Evolutionary conservation across 2,113 vertebrate genomes (phyloP).

Genomic region (Oreocharis arfaki): DNA sequence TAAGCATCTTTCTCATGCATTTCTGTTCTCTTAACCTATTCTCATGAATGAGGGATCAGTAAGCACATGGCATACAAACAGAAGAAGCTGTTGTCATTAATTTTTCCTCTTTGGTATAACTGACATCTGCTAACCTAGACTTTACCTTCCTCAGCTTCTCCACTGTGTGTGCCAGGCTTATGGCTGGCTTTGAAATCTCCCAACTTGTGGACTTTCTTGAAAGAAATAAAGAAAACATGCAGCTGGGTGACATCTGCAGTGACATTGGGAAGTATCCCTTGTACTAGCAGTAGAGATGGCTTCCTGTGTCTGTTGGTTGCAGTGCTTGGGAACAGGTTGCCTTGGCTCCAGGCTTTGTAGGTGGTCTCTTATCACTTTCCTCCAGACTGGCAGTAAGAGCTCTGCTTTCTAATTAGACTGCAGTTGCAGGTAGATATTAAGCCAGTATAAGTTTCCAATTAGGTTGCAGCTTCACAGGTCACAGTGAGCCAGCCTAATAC

Average conservation of each 20-base stretch:
- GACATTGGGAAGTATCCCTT: background rate
- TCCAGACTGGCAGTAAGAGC: background rate
- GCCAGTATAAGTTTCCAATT: background rate
- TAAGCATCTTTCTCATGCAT: background rate
- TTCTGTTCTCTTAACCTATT: background rate
- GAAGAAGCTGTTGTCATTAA: background rate
- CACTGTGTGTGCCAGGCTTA: background rate
- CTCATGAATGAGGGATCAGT: background rate
- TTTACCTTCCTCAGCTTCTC: background rate
- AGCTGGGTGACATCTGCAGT: background rate
- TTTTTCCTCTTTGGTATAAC: background rate
- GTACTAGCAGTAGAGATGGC: background rate
- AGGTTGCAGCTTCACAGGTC: background rate
- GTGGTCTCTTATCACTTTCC: background rate
- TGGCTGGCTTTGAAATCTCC: background rate
- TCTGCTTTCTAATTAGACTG: background rate
- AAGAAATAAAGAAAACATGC: background rate
- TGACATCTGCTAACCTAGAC: background rate
- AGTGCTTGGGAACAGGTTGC: background rate
- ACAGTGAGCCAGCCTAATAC: background rate
- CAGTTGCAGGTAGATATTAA: constrained; percentile 4
- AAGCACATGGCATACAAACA: background rate
- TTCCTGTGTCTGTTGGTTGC: background rate
- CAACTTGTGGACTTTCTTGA: background rate
- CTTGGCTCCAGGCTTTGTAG: background rate